Evolutionary conservation across 2,113 vertebrate species (phyloP), one percentile per base, ranked within the genome.

Genomic region (Malurus melanocephalus): DNA sequence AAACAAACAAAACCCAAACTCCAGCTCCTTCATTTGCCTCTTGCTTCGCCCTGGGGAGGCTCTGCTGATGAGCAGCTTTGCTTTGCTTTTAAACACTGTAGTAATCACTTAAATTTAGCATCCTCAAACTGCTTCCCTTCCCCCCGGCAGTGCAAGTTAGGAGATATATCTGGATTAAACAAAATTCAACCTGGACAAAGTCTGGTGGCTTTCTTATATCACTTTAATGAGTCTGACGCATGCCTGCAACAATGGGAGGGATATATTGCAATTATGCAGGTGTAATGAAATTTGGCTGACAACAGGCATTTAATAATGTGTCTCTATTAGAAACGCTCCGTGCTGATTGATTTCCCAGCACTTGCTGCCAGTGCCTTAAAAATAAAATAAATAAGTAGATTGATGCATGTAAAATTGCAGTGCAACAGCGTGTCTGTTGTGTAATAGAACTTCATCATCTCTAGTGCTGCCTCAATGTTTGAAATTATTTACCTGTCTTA

Each of bases 11-110:
- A 93, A 22, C 33, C 56, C 67, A 53, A 89, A 32, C 45, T 82
- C 16, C 79, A 65, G 42, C 32, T 76, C 80, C 64, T 89, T 76
- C 12, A 10, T 82, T 71, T 67, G 43, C 52, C 74, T 77, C 67
- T 61, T 61, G 28, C 79, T 59, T 93, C 67, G 32, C 56, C 68
- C 79, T 42, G 22, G 46, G 45, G 89, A 85, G 30, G 19, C 64
- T 77, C 30, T 7, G 7, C 62, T 79, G 78, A 79, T 48, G 53
- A 76, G 56, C 80, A 64, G 33, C 48, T 83, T 85, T 82, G 43
- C 77, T 95, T 85, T 90, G 87, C 72, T 93, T 91, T 89, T 83
- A 91, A 89, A 91, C 52, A 64, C 24, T 67, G 43, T 11, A 55
- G 43, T 80, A 93, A 85, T 40, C 35, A 62, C 77, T 85, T 62